A percentile compares a stretch with the other conserved stretches of the same genome.
Evolutionary conservation across 1,140 invertebrate genomes (phyloP).

Genomic region (Drosophila parvula): DNA sequence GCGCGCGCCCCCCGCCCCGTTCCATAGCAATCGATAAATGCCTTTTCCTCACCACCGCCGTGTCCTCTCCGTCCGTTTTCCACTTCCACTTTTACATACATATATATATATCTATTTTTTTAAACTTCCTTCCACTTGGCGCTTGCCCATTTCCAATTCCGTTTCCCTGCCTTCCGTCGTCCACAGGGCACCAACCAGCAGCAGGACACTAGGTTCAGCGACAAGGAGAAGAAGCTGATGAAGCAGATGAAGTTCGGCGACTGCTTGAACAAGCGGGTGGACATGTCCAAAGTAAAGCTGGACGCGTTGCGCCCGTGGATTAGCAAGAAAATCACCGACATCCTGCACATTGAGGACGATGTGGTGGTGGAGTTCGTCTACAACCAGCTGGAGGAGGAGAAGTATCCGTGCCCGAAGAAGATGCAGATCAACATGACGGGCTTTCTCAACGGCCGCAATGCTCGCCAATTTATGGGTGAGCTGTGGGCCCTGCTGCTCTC

Average conservation of each 20-base stretch:
- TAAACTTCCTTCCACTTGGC: neutral
- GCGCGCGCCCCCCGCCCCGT: slow-evolving; percentile 36
- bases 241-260: slow-evolving; percentile 99
- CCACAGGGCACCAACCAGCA: slow-evolving; percentile 97
- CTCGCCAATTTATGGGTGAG: slow-evolving; percentile 98
- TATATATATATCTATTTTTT: no score
- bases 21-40: slow-evolving; percentile 44
- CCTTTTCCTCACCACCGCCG: slow-evolving; percentile 1
- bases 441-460: slow-evolving; percentile 99
- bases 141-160: neutral
- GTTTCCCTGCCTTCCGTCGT: slow-evolving; percentile 6
- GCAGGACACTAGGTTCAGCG: slow-evolving; percentile 99
- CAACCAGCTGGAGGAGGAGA: slow-evolving; percentile 97
- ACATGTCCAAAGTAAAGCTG: slow-evolving; percentile 99
- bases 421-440: slow-evolving; percentile 99
- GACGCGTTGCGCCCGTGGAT: slow-evolving; percentile 99
- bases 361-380: slow-evolving; percentile 99
- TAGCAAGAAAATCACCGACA: slow-evolving; percentile 96
- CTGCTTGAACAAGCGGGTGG: slow-evolving; percentile 95
- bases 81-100: neutral
- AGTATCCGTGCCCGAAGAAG: slow-evolving; percentile 98
- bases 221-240: slow-evolving; percentile 99
- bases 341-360: slow-evolving; percentile 98
- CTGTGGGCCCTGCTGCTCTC: slow-evolving; percentile 97
- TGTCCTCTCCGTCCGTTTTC: neutral